Base-by-base conservation (phyloP, 2,888 invertebrate genomes). In the Papilio gigon region DNA sequence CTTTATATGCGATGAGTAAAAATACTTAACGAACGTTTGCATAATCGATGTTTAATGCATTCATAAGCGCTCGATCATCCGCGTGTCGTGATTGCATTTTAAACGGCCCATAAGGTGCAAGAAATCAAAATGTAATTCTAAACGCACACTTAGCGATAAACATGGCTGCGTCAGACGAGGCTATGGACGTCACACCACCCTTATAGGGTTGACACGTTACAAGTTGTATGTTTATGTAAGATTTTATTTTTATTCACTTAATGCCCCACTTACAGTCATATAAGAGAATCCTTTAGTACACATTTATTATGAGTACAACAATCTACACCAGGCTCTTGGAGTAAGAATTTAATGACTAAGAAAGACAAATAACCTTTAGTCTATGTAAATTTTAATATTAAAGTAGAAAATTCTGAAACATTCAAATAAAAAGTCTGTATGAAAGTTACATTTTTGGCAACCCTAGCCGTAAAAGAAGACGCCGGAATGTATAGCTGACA, bases 401-500 rank as follows among this genome's bases (percentile, higher is more conserved):
- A 47, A 12, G 11, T 22, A 47, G 47, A 22, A 22, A 47, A 11
- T 22, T 20, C 11, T 11, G 22, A 22, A 22, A 47, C 22, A 3
- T 47, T 4, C n/a, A n/a, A n/a, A 47, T 11, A 22, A 2, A 1
- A 8, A 22, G 22, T 22, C 22, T 22, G 22, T 3, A 22, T 22
- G 11, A 27, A 53, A 5, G 5, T 27, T 4, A 25, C 37, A 1
- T 44, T 35, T 68, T 20, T 60, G 59, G 44, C 68, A 68, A 59
- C 68, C 68, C 68, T 68, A 47, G 5, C 37, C 8, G 14, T 40
- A 56, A 61, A 27, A 33, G 47, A 47, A 50, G 33, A 42, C 12
- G 59, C 59, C 70, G 66, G 67, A 73, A 71, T 72, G 70, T 65
- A 68, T 67, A 70, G 68, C 58, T 68, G 71, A 66, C 70, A 71